Evolutionary conservation across 1,140 invertebrate genomes (phyloP), one percentile per base, ranked within the genome.

Genomic region (Drosophila pseudoobscura): DNA sequence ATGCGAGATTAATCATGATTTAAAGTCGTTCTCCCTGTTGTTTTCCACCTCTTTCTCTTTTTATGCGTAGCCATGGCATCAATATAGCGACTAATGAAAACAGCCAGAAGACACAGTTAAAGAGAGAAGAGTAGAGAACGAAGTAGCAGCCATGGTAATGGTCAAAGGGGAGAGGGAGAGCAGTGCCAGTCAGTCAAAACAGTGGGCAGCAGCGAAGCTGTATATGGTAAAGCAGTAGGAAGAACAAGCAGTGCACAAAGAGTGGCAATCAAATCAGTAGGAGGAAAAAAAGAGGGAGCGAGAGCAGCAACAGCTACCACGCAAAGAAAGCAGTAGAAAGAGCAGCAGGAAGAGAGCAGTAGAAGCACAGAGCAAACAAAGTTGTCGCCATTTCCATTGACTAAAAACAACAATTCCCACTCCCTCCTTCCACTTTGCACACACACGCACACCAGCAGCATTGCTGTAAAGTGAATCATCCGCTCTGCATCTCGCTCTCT

Each of bases 1-100:
- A 43, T 68, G 56, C 56, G 64, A 70, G 56, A 70, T 70, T 70
- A 70, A 70, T 70, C 64, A 70, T 69, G 66, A 70, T 70, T 70
- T 69, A 50, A 66, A 35, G 22, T 8, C 63, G 13, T 31, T 31
- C 65, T 15, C 2, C 8, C 2, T 8, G 13, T 11, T 44, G 8
- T 31, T 31, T 64, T 13, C 0, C 9, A 1, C 3, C 29, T 53
- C 15, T 20, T 17, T 8, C 6, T 13, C 26, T 9, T 26, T 31
- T 20, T 35, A 24, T 61, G 50, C 39, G 50, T 55, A 11, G 15
- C 46, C 22, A 6, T 44, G 39, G 62, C 60, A n/a, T 20, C n/a
- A 26, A 45, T 46, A 20, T 15, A 11, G 24, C 24, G 22, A 22
- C 22, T 69, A 69, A 69, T 69, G 63, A 69, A 45, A 56, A 68